phyloP scores from a whole-genome alignment of 64 coral and sea anemone species.

The Montipora sp. region DNA sequence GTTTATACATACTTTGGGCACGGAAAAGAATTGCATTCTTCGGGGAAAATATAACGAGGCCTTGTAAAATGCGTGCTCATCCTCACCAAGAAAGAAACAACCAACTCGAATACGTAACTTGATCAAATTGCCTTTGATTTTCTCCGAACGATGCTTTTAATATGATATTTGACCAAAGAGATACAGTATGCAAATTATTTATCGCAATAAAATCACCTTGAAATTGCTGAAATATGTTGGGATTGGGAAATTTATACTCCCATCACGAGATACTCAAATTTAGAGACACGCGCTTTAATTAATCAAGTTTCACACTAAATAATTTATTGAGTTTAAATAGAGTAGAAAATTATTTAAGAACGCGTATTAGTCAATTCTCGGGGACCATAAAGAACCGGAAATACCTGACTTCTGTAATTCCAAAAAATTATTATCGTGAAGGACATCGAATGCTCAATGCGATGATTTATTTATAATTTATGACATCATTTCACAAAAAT shows the following conservation, averaged over 20 bases:
- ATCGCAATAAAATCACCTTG: too few relatives aligned
- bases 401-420: not conserved
- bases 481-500: not conserved
- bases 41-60: too few relatives aligned
- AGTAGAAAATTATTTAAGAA: too few relatives aligned
- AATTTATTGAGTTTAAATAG: conserved; percentile 1
- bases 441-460: not conserved
- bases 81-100: not conserved
- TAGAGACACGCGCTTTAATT: not conserved
- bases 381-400: not conserved
- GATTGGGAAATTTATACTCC: too few relatives aligned
- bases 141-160: too few relatives aligned
- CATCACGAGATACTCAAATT: not conserved
- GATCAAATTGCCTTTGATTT: too few relatives aligned
- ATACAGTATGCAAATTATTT: too few relatives aligned
- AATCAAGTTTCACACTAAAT: not conserved
- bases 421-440: not conserved
- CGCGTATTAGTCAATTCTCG: not conserved
- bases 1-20: too few relatives aligned
- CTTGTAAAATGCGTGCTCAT: not conserved
- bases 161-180: too few relatives aligned
- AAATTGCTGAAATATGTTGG: too few relatives aligned
- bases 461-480: not conserved
- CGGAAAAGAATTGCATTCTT: too few relatives aligned
- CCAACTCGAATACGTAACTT: too few relatives aligned